These are phyloP conservation scores for Parus major DNA, from an alignment of 2,113 vertebrate genomes.

Conservation along the genomic window DNA sequence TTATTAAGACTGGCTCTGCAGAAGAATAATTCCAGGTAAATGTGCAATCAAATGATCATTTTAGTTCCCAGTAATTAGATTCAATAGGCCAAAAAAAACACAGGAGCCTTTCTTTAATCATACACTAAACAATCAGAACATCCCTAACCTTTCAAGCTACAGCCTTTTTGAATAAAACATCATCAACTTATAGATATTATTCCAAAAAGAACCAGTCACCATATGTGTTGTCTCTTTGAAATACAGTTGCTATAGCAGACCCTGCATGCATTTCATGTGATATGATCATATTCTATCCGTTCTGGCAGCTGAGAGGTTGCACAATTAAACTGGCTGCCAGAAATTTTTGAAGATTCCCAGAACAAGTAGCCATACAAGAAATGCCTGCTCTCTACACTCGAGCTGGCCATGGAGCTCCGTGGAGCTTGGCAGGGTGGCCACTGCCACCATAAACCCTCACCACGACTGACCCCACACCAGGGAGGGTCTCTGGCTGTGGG, in stretches of 20 bases:
- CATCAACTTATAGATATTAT: constrained; percentile 71
- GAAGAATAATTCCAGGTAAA: constrained; percentile 72
- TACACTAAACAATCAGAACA: constrained; percentile 69
- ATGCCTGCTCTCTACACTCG: not conserved
- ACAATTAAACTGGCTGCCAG: constrained; percentile 68
- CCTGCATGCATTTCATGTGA: constrained; percentile 70
- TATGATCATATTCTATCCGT: constrained; percentile 66
- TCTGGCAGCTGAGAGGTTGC: constrained; percentile 71
- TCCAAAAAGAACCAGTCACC: constrained; percentile 72
- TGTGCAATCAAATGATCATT: constrained; percentile 73
- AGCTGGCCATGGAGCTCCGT: not conserved
- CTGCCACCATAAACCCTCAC: not conserved
- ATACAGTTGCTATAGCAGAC: constrained; percentile 71
- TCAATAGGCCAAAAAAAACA: constrained; percentile 58
- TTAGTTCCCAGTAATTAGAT: constrained; percentile 68
- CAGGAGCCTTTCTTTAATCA: constrained; percentile 64
- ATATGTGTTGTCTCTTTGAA: constrained; percentile 71
- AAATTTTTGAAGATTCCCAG: constrained; percentile 67
- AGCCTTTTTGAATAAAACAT: constrained; percentile 73
- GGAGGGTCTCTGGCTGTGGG: not conserved
- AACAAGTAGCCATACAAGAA: constrained; percentile 52
- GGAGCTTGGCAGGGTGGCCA: fast-evolving
- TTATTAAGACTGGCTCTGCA: constrained; percentile 72
- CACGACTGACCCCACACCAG: fast-evolving
- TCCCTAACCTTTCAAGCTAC: constrained; percentile 71